phyloP scores from a whole-genome alignment of 2,888 invertebrate genomes.

The Plutella xylostella region DNA sequence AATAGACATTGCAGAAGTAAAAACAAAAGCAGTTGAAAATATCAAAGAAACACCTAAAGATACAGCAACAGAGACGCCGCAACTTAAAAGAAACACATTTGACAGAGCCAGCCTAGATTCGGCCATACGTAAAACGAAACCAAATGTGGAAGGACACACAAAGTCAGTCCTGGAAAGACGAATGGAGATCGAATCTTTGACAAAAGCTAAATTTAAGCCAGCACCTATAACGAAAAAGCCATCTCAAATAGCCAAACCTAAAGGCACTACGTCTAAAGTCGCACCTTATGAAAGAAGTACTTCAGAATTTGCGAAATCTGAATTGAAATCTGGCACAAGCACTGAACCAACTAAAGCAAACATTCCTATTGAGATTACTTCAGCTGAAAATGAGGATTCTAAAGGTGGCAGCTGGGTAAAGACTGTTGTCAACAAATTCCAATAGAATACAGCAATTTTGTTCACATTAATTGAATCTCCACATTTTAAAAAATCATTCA shows the following conservation, averaged over 20 bases:
- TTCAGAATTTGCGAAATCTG: conserved; percentile 29
- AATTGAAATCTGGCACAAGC: conserved; percentile 25
- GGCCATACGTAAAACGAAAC: conserved; percentile 46
- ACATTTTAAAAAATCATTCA: conserved; percentile 5
- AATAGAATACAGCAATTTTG: conserved; percentile 54
- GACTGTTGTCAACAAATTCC: conserved; percentile 79
- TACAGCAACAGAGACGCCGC: conserved; percentile 32
- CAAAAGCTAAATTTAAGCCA: conserved; percentile 36
- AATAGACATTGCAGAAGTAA: not conserved
- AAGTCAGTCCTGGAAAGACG: conserved; percentile 59
- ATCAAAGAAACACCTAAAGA: not conserved
- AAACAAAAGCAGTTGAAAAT: not conserved
- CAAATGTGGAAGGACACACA: conserved; percentile 35
- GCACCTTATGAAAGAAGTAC: conserved; percentile 44
- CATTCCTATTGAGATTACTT: conserved; percentile 31
- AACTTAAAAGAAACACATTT: conserved; percentile 56
- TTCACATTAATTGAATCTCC: conserved; percentile 38
- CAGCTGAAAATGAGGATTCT: conserved; percentile 25
- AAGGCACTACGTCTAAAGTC: conserved; percentile 49
- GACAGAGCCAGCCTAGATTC: conserved; percentile 64
- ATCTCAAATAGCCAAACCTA: conserved; percentile 37
- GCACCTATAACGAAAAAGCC: conserved; percentile 36
- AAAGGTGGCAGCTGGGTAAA: conserved; percentile 78
- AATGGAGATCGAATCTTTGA: conserved; percentile 57
- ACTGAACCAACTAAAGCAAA: conserved; percentile 28